Evolutionary conservation across 2,888 invertebrate genomes (phyloP).

Genomic region (Eurytoma adleriae): DNA sequence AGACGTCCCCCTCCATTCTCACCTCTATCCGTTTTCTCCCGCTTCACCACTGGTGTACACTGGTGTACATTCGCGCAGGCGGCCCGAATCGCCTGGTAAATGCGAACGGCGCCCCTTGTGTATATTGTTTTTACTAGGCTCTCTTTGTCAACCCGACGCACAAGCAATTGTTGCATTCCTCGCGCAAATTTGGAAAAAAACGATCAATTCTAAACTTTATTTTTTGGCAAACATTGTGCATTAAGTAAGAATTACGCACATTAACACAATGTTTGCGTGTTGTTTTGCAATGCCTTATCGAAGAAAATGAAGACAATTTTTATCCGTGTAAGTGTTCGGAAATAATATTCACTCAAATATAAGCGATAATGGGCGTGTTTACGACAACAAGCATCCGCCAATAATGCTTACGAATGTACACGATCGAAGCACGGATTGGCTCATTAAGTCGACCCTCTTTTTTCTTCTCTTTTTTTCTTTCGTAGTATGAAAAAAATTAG

Average conservation of each 20-base stretch:
- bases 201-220: too few species aligned
- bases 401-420: constrained; percentile 7
- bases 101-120: not conserved
- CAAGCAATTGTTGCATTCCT: too few species aligned
- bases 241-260: not conserved
- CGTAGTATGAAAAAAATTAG: not conserved
- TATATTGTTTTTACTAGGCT: not conserved
- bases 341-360: too few species aligned
- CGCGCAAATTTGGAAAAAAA: too few species aligned
- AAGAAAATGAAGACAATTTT: too few species aligned
- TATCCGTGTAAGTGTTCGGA: not conserved
- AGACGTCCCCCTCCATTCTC: not conserved
- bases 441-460: constrained; percentile 13
- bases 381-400: not conserved
- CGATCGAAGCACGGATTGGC: constrained; percentile 17
- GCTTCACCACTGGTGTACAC: not conserved
- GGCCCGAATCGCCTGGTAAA: too few species aligned
- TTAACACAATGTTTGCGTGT: too few species aligned
- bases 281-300: constrained; percentile 1
- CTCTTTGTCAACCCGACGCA: too few species aligned
- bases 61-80: not conserved
- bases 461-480: not conserved
- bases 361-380: not conserved
- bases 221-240: too few species aligned
- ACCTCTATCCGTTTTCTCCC: not conserved